Percentiles rank a stretch among this genome's conserved stretches.
Conservation (phyloP, 2,113 vertebrate species). For the Chaetops frenatus region DNA sequence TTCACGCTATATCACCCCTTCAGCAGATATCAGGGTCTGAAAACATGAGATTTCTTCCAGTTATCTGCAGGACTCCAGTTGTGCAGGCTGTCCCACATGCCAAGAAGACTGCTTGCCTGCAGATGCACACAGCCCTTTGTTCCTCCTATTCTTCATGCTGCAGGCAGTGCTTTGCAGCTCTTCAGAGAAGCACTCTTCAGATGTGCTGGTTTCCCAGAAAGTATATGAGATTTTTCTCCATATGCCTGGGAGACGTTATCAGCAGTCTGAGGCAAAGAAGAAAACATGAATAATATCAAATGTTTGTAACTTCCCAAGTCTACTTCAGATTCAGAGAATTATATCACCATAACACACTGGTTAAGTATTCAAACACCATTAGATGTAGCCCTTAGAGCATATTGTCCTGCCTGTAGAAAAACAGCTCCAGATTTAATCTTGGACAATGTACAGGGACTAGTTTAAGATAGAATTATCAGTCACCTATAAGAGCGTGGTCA, state of each 20-base stretch:
- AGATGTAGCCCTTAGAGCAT: background rate
- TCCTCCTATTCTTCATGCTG: background rate
- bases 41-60: background rate
- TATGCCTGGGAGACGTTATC: background rate
- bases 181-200: background rate
- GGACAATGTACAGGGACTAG: background rate
- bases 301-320: background rate
- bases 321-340: background rate
- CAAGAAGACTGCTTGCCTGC: background rate
- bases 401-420: background rate
- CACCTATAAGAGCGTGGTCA: background rate
- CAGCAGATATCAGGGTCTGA: background rate
- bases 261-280: background rate
- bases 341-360: background rate
- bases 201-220: background rate
- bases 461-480: background rate
- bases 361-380: background rate
- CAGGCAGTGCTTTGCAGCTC: background rate
- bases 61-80: background rate
- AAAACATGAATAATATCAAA: background rate
- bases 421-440: background rate
- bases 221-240: background rate
- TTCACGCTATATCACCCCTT: fast-evolving
- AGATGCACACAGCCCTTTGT: background rate
- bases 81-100: background rate